These are phyloP conservation scores for Hycleus cichorii DNA, from an alignment of 1,140 invertebrate species.

Conservation along the genomic window DNA sequence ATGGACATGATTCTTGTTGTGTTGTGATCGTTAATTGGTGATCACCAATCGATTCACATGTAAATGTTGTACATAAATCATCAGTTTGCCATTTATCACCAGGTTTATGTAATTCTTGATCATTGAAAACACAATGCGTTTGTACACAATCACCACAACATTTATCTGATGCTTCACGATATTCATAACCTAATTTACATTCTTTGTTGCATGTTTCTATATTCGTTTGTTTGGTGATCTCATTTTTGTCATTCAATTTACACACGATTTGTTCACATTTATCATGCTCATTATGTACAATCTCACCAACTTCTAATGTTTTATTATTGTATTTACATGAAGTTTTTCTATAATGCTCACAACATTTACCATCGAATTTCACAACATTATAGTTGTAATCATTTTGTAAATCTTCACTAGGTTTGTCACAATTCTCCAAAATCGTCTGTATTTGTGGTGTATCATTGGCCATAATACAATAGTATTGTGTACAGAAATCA, in stretches of 20 bases:
- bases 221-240: conserved; percentile 45
- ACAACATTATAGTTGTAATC: conserved; percentile 24
- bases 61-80: conserved; percentile 60
- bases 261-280: conserved; percentile 57
- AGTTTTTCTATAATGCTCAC: conserved; percentile 25
- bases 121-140: conserved; percentile 54
- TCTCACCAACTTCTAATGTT: conserved; percentile 42
- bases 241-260: conserved; percentile 42
- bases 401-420: conserved; percentile 14
- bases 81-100: conserved; percentile 52
- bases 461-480: conserved; percentile 46
- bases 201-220: conserved; percentile 45
- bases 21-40: conserved; percentile 49
- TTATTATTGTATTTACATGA: conserved; percentile 30
- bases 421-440: background rate
- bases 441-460: conserved; percentile 38
- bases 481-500: conserved; percentile 52
- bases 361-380: conserved; percentile 30
- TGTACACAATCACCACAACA: conserved; percentile 69
- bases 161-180: conserved; percentile 41
- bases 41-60: conserved; percentile 44
- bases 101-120: conserved; percentile 45
- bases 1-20: conserved; percentile 50
- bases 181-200: conserved; percentile 47
- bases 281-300: conserved; percentile 48